These are phyloP conservation scores for Drosophila neoperkinsi DNA, from an alignment of 2,888 invertebrate genomes.

Conservation along the genomic window DNA sequence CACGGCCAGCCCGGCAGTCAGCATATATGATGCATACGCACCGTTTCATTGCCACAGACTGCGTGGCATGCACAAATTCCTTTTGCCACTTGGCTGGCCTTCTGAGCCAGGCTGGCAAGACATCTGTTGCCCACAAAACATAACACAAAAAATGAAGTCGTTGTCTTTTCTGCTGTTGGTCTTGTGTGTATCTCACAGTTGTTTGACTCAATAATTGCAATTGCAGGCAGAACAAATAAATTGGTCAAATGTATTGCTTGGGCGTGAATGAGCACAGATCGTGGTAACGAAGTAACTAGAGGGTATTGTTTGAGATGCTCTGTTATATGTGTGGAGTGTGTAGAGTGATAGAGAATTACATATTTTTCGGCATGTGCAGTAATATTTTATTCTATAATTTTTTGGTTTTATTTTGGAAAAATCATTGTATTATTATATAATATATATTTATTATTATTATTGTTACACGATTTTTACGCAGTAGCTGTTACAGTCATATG, in stretches of 20 bases:
- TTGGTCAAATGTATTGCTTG: slow-evolving; percentile 39
- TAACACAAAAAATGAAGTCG: background rate
- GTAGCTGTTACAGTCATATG: too few species aligned
- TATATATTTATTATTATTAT: background rate
- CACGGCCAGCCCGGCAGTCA: background rate
- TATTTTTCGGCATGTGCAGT: background rate
- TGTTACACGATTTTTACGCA: background rate
- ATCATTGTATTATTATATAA: background rate
- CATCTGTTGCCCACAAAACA: slow-evolving; percentile 17
- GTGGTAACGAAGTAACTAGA: background rate
- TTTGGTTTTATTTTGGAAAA: background rate
- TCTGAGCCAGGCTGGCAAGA: slow-evolving; percentile 43
- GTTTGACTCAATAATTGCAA: slow-evolving; percentile 36
- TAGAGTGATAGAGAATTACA: too few species aligned
- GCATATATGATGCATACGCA: slow-evolving; percentile 57
- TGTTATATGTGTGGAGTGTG: background rate
- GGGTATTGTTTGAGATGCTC: slow-evolving; percentile 6
- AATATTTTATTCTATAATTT: background rate
- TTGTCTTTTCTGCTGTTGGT: slow-evolving; percentile 2
- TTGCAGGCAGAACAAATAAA: slow-evolving; percentile 49
- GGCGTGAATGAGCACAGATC: slow-evolving; percentile 49
- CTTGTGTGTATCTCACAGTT: slow-evolving; percentile 26
- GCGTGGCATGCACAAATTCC: slow-evolving; percentile 47
- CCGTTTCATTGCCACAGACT: slow-evolving; percentile 19
- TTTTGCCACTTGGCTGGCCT: slow-evolving; percentile 73